A percentile compares a stretch with the other conserved stretches of the same genome.
Conservation (phyloP, 2,113 vertebrate species). For the Myocastor coypus region DNA sequence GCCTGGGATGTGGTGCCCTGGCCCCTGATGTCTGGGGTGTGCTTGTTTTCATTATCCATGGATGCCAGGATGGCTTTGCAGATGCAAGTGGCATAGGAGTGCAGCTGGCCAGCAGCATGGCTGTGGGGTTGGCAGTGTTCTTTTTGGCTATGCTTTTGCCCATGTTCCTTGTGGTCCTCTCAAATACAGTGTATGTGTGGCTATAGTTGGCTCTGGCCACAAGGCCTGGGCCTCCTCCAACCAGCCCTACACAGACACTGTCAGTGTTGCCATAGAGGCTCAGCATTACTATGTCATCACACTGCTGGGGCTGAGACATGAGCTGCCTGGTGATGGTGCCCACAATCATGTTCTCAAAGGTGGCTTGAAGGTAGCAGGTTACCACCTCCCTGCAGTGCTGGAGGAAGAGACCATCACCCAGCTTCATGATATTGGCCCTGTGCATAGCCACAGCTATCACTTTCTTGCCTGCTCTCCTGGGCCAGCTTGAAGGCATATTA, state of each 20-base stretch:
- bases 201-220: constrained; percentile 92
- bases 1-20: constrained; percentile 94
- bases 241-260: constrained; percentile 95
- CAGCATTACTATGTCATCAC: constrained; percentile 97
- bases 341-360: constrained; percentile 94
- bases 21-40: constrained; percentile 95
- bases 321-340: constrained; percentile 97
- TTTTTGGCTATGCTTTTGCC: constrained; percentile 94
- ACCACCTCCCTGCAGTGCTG: constrained; percentile 95
- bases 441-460: constrained; percentile 96
- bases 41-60: constrained; percentile 93
- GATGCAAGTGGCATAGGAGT: constrained; percentile 90
- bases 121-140: constrained; percentile 95
- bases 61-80: constrained; percentile 91
- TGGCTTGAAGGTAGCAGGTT: constrained; percentile 92
- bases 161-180: constrained; percentile 95
- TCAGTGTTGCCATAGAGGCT: constrained; percentile 96
- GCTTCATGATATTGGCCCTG: constrained; percentile 98
- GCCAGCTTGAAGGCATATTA: constrained; percentile 93
- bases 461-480: constrained; percentile 88
- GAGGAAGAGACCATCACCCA: constrained; percentile 94
- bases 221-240: constrained; percentile 92
- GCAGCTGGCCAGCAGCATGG: constrained; percentile 93
- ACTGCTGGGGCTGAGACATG: constrained; percentile 94
- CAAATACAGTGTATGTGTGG: constrained; percentile 92